Evolutionary conservation across 2,888 invertebrate genomes (phyloP).

Genomic region (Netelia fuscicornis): DNA sequence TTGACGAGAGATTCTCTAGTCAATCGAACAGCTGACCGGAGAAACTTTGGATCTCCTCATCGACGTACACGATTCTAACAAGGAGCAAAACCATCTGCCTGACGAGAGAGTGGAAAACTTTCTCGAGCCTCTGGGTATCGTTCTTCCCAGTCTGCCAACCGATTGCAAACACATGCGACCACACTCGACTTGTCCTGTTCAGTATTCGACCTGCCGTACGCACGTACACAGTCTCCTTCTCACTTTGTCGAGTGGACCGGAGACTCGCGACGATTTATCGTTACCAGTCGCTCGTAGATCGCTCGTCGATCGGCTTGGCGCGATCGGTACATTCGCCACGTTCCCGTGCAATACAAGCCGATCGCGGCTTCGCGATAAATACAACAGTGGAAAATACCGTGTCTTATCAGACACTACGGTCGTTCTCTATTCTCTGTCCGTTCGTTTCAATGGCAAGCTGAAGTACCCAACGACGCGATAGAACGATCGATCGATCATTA

Average conservation of each 20-base stretch:
- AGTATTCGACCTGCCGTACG: background rate
- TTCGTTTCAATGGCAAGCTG: too few relatives aligned
- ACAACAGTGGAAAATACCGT: background rate
- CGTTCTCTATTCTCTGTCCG: too few relatives aligned
- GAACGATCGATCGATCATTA: too few relatives aligned
- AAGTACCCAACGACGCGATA: too few relatives aligned
- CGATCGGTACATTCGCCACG: constrained; percentile 18
- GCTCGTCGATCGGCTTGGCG: constrained; percentile 3
- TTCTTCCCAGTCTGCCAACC: background rate
- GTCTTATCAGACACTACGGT: background rate
- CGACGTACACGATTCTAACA: too few relatives aligned
- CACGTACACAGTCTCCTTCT: background rate
- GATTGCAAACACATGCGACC: constrained; percentile 1
- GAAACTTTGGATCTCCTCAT: too few relatives aligned
- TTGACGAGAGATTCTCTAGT: too few relatives aligned
- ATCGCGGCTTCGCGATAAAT: background rate
- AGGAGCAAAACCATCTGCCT: background rate
- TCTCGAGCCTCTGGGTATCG: constrained; percentile 6
- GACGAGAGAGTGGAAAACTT: constrained; percentile 4
- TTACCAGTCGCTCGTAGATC: constrained; percentile 19
- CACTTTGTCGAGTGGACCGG: background rate
- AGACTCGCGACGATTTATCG: background rate
- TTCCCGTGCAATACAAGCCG: background rate
- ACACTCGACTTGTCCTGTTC: background rate
- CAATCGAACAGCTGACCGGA: too few relatives aligned